A percentile compares a stretch with the other conserved stretches of the same genome.
Evolutionary conservation across 1,140 invertebrate genomes (phyloP).

Genomic region (Maniola jurtina): DNA sequence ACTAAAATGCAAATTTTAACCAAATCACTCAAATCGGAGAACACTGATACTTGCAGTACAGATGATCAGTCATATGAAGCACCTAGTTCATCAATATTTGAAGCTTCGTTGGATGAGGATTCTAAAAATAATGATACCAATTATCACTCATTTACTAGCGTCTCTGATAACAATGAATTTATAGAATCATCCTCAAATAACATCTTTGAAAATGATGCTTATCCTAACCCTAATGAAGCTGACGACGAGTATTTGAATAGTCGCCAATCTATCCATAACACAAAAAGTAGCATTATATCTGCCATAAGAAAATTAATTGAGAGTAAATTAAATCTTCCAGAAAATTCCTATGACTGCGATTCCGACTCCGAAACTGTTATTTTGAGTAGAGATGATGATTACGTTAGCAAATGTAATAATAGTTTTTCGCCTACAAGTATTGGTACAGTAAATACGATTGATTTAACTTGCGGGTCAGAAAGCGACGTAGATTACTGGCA

Average conservation of each 20-base stretch:
- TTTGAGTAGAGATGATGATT: constrained; percentile 30
- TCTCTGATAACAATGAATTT: constrained; percentile 3
- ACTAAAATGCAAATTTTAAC: constrained; percentile 29
- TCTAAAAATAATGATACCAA: neutral
- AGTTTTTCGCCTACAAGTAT: constrained; percentile 37
- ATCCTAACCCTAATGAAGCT: neutral
- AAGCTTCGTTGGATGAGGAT: neutral
- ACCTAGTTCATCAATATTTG: neutral
- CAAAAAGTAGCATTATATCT: constrained; percentile 32
- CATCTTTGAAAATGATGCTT: neutral
- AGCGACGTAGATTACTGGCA: constrained; percentile 34
- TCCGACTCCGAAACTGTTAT: constrained; percentile 40
- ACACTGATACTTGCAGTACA: constrained; percentile 10
- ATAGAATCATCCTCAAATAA: neutral
- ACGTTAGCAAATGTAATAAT: constrained; percentile 30
- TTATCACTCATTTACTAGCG: neutral
- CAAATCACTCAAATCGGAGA: constrained; percentile 16
- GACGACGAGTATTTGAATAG: neutral
- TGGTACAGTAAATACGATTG: constrained; percentile 36
- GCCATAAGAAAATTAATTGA: constrained; percentile 51
- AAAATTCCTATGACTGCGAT: constrained; percentile 29
- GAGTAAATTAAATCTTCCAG: constrained; percentile 43
- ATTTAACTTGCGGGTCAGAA: constrained; percentile 34
- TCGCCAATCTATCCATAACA: constrained; percentile 20
- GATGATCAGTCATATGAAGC: neutral